Base-by-base conservation (phyloP, 2,797 vertebrate genomes). In the Pipistrellus kuhlii region DNA sequence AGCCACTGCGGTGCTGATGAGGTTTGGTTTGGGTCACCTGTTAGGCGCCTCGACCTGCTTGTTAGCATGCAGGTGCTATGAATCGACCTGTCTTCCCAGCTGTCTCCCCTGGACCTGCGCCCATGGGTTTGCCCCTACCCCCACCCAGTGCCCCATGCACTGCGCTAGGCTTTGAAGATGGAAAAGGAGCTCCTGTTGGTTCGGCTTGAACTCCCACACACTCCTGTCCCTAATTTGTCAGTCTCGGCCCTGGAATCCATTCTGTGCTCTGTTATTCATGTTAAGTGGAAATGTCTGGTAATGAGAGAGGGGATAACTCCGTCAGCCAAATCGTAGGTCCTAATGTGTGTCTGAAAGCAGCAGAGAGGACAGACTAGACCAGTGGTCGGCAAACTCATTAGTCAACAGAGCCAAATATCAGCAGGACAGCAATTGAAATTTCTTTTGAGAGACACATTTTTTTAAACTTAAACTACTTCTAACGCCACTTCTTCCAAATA, bases 251-350 rank as follows among this genome's bases (percentile, higher is more conserved):
- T 66, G 38, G 59, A 76, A 72, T 38, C 71, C 72, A 78, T 77
- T 59, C 55, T 66, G 51, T 82, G 85, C 21, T 87, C 38, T 21
- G 20, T 81, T 20, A 13, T 17, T 21, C 27, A 8, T 87, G 10
- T 95, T 77, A 76, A 76, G 57, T n/a, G 71, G 64, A 80, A 87
- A 71, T 78, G 80, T 11, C 18, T 92, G 18, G 11, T 75, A 90
- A 78, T 25, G 44, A 75, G 53, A 75, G 23, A 66, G 25, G 2
- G 17, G 23, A 27, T 44, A 86, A 59, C 18, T 82, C 23, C n/a
- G 30, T 78, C 15, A 57, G 21, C 27, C 32, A 88, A 85, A 30
- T 75, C 62, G 20, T 20, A 88, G 51, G 20, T 53, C 73, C 38
- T 38, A 10, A 5, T 41, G 20, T 71, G 59, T 92, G 38, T 83